A percentile compares a stretch with the other conserved stretches of the same genome.
phyloP scores from a whole-genome alignment of 2,797 vertebrate species.

The Sparus aurata region DNA sequence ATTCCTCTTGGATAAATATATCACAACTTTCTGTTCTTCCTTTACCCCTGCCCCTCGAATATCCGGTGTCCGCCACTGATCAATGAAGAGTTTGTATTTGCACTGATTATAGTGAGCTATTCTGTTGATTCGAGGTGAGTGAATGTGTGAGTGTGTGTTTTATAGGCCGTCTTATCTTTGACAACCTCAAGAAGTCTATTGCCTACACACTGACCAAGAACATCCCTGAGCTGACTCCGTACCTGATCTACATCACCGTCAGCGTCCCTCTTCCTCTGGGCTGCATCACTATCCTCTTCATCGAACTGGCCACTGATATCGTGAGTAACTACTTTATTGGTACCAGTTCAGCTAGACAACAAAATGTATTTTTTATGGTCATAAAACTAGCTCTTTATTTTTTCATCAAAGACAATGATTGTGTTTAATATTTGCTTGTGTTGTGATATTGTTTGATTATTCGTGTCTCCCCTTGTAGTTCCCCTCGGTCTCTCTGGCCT shows the following conservation, averaged over 20 bases:
- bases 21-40: too few species aligned
- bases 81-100: too few species aligned
- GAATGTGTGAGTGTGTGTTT: slow-evolving; percentile 11
- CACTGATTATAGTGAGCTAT: background rate
- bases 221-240: slow-evolving; percentile 92
- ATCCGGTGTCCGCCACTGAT: too few species aligned
- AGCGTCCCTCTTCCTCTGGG: slow-evolving; percentile 92
- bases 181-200: slow-evolving; percentile 94
- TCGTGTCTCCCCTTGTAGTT: slow-evolving; percentile 76
- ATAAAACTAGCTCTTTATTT: too few species aligned
- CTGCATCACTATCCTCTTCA: slow-evolving; percentile 95
- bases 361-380: background rate
- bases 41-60: too few species aligned
- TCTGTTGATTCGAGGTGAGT: background rate
- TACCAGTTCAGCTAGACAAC: background rate
- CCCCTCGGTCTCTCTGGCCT: slow-evolving; percentile 92
- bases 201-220: slow-evolving; percentile 93
- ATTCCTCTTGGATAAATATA: too few species aligned
- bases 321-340: slow-evolving; percentile 79
- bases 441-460: background rate
- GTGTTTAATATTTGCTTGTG: too few species aligned
- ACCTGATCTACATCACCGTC: slow-evolving; percentile 93
- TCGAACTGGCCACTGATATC: slow-evolving; percentile 92
- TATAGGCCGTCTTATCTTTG: slow-evolving; percentile 91
- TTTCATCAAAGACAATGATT: too few species aligned